These are phyloP conservation scores for Myiozetetes cayanensis DNA, from an alignment of 2,113 vertebrate genomes.

Conservation along the genomic window DNA sequence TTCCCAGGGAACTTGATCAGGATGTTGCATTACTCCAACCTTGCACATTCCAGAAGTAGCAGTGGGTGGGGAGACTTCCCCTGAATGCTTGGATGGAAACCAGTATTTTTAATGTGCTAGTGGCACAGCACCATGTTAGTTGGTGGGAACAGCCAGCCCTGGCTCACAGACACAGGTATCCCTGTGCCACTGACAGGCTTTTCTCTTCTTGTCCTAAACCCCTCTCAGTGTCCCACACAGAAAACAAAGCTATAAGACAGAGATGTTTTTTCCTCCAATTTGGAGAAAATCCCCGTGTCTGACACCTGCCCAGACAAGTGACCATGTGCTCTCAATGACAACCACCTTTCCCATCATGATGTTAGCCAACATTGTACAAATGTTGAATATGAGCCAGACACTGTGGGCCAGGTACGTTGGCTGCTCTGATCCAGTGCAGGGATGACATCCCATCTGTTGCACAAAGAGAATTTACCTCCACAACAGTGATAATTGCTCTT, in stretches of 20 bases:
- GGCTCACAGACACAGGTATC: neutral
- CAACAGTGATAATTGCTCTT: conserved; percentile 11
- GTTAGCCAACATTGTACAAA: neutral
- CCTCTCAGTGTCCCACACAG: neutral
- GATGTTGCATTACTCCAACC: neutral
- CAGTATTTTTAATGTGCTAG: neutral
- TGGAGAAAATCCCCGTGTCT: too few relatives aligned
- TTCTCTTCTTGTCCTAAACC: neutral
- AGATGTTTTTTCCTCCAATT: fast-evolving
- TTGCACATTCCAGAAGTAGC: neutral
- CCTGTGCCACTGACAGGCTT: neutral
- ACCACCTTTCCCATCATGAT: neutral
- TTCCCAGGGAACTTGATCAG: neutral
- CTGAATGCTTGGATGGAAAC: neutral
- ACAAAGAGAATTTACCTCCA: neutral
- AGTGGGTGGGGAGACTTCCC: neutral
- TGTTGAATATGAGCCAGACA: neutral
- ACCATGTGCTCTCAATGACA: neutral
- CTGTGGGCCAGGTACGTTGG: neutral
- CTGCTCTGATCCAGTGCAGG: neutral
- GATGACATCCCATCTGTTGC: neutral
- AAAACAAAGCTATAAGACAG: neutral
- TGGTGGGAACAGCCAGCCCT: neutral
- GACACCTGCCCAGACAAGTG: neutral
- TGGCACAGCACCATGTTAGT: neutral